Percentiles rank a stretch among this genome's conserved stretches.
These are phyloP conservation scores for Aradophagus sp. DNA, from an alignment of 1,140 invertebrate species.

Conservation along the genomic window DNA sequence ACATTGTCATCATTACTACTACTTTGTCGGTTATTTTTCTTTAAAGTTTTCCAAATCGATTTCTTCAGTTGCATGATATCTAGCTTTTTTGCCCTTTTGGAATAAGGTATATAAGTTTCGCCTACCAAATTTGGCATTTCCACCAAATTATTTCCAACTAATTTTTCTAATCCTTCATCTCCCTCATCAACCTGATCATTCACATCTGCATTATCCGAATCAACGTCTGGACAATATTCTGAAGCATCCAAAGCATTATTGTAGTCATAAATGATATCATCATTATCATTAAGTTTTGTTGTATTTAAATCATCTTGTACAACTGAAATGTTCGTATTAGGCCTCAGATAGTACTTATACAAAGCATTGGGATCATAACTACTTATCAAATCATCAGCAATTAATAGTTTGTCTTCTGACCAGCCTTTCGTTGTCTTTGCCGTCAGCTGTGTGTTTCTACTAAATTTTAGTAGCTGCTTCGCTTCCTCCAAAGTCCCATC, in stretches of 20 bases:
- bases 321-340: conserved; percentile 39
- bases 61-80: conserved; percentile 86
- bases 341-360: conserved; percentile 56
- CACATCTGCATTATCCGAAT: conserved; percentile 66
- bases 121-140: conserved; percentile 74
- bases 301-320: conserved; percentile 42
- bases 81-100: conserved; percentile 84
- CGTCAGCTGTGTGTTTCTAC: conserved; percentile 14
- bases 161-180: conserved; percentile 69
- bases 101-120: conserved; percentile 82
- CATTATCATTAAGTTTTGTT: conserved; percentile 51
- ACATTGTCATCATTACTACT: conserved; percentile 43
- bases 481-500: conserved; percentile 28
- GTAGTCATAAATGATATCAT: conserved; percentile 72
- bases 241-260: conserved; percentile 76
- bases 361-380: conserved; percentile 49
- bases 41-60: conserved; percentile 80
- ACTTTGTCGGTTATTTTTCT: conserved; percentile 48
- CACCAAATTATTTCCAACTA: conserved; percentile 76
- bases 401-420: conserved; percentile 60
- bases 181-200: conserved; percentile 65
- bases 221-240: conserved; percentile 73
- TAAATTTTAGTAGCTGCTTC: conserved; percentile 9
- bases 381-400: conserved; percentile 54
- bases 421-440: conserved; percentile 61